Evolutionary conservation across 2,113 vertebrate species (phyloP), one percentile per base, ranked within the genome.

Genomic region (Cyanocitta stelleri): DNA sequence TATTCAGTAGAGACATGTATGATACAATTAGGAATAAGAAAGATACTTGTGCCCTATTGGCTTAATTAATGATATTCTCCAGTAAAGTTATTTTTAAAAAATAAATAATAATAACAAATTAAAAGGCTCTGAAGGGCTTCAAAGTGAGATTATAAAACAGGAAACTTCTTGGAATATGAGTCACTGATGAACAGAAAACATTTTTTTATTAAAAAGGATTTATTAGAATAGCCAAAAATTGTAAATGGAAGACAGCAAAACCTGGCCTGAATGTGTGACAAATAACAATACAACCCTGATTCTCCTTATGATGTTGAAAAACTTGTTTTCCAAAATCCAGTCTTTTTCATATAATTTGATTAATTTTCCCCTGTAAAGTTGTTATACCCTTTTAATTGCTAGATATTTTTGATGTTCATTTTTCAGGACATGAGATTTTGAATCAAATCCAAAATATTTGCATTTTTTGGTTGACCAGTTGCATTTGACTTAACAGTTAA

Each of bases 11-110:
- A 94, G 55, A 64, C 16, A 72, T 7, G 23, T 30, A 24, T 56
- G 55, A 83, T 92, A 91, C 55, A 84, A 84, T 74, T 80, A 89
- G 33, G 11, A 83, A 93, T 69, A 96, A 96, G 80, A 63, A 85
- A 52, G 30, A 83, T 9, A 16, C 9, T 81, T 83, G 58, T 59
- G 37, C 19, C 77, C 72, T 67, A 63, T 54, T 72, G 23, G 10
- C 17, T 91, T 73, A 58, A 87, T 89, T 89, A 87, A 85, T 83
- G 4, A 78, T 59, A 56, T 29, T 85, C 22, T 56, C 10, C 52
- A 16, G 20, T 76, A 91, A 73, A 78, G 69, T 21, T 56, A 59
- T 48, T 81, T 63, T 61, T 15, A 9, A 46, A 61, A 89, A 75
- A 67, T 41, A 84, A 81, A 46, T 27, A 86, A 71, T 68, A 62